Evolutionary conservation across 2,113 vertebrate genomes (phyloP).

Genomic region (cattle (Bos taurus)): DNA sequence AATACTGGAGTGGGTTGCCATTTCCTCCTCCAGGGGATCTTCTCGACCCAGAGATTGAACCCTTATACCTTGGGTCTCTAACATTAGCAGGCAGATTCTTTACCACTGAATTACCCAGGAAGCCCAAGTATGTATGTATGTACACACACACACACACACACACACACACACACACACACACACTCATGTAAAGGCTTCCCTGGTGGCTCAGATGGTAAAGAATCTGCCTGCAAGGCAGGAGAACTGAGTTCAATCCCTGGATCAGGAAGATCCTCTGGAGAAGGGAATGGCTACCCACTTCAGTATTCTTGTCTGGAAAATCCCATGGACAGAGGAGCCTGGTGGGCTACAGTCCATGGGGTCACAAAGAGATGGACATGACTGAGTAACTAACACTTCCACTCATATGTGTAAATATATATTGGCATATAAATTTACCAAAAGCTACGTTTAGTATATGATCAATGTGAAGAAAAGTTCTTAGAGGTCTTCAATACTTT

Average conservation of each 20-base stretch:
- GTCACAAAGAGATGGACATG: neutral
- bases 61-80: neutral
- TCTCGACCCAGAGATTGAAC: rapidly evolving
- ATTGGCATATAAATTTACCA: neutral
- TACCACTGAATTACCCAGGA: neutral
- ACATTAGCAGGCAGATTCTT: neutral
- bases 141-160: neutral
- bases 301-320: neutral
- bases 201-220: neutral
- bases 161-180: no score
- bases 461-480: neutral
- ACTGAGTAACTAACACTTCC: neutral
- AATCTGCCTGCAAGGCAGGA: neutral
- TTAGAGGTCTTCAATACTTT: neutral
- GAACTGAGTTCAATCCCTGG: neutral
- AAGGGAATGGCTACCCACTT: neutral
- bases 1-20: neutral
- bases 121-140: neutral
- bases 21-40: neutral
- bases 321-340: neutral
- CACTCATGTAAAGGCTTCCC: neutral
- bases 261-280: neutral
- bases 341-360: neutral
- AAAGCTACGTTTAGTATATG: neutral
- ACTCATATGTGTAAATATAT: neutral